Percentiles rank a stretch among this genome's conserved stretches.
Conservation (phyloP, 2,113 vertebrate genomes). For the Taurulus bubalis region DNA sequence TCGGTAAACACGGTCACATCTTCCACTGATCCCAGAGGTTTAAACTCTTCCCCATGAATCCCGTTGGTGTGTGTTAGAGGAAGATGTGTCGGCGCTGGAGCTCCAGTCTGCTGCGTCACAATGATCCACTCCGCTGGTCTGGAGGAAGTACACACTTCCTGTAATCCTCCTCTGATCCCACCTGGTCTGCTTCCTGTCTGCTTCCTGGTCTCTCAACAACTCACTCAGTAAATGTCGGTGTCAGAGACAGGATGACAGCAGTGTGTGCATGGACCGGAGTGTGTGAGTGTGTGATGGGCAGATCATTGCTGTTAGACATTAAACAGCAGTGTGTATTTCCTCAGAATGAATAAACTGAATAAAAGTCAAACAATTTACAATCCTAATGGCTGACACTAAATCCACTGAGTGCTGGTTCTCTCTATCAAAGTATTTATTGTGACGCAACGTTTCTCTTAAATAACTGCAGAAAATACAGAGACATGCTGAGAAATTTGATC, state of each 20-base stretch:
- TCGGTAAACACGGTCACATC: not conserved
- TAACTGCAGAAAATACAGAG: too few relatives aligned
- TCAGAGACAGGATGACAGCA: not conserved
- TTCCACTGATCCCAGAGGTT: not conserved
- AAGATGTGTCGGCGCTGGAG: not conserved
- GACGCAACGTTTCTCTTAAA: too few relatives aligned
- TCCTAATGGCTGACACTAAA: not conserved
- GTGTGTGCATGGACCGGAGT: not conserved
- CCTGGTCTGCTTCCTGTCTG: not conserved
- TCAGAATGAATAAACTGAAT: not conserved
- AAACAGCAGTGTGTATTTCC: not conserved
- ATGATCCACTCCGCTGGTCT: not conserved
- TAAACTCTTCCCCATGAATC: not conserved
- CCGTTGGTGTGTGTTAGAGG: not conserved
- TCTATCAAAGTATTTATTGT: too few relatives aligned
- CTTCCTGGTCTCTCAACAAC: not conserved
- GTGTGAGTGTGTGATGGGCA: not conserved
- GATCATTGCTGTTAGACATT: not conserved
- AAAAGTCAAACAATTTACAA: not conserved
- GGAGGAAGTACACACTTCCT: not conserved
- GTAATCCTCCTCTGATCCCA: constrained; percentile 5
- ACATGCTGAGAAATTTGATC: not conserved
- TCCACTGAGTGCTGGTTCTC: not conserved
- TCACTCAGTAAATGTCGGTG: not conserved
- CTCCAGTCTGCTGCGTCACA: not conserved